A percentile compares a stretch with the other conserved stretches of the same genome.
These are phyloP conservation scores for Ochotona curzoniae DNA, from an alignment of 2,113 vertebrate species.

Conservation along the genomic window DNA sequence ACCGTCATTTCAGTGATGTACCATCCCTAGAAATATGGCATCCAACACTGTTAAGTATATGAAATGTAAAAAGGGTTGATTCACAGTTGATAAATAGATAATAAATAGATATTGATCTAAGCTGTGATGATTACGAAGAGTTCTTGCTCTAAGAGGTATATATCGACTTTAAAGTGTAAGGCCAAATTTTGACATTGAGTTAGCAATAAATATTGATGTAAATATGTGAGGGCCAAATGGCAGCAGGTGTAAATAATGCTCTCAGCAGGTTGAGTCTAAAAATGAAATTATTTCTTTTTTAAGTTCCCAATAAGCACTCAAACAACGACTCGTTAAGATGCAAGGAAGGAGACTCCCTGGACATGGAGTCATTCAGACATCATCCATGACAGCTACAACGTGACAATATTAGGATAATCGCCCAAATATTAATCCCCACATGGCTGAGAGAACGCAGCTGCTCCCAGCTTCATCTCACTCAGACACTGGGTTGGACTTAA, in stretches of 20 bases:
- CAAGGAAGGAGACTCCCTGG: neutral
- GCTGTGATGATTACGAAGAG: slow-evolving; percentile 48
- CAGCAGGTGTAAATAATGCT: slow-evolving; percentile 53
- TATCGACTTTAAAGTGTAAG: slow-evolving; percentile 61
- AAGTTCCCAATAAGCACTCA: neutral
- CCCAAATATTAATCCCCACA: neutral
- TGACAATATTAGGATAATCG: neutral
- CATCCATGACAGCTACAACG: neutral
- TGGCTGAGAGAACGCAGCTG: neutral
- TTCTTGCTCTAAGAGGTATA: slow-evolving; percentile 57
- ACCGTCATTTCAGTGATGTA: neutral
- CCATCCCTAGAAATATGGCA: neutral
- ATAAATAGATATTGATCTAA: slow-evolving; percentile 66
- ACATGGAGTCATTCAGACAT: neutral
- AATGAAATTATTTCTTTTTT: neutral
- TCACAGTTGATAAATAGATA: slow-evolving; percentile 57
- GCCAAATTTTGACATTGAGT: slow-evolving; percentile 67
- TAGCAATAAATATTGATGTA: slow-evolving; percentile 66
- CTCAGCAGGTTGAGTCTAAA: slow-evolving; percentile 38
- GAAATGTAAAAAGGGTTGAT: slow-evolving; percentile 19
- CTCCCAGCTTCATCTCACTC: neutral
- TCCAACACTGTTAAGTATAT: neutral
- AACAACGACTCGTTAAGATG: neutral
- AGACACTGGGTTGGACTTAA: neutral
- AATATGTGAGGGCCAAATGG: slow-evolving; percentile 36